Percentiles rank a stretch among this genome's conserved stretches.
Conservation (phyloP, 2,113 vertebrate genomes). For the Rynchops niger region DNA sequence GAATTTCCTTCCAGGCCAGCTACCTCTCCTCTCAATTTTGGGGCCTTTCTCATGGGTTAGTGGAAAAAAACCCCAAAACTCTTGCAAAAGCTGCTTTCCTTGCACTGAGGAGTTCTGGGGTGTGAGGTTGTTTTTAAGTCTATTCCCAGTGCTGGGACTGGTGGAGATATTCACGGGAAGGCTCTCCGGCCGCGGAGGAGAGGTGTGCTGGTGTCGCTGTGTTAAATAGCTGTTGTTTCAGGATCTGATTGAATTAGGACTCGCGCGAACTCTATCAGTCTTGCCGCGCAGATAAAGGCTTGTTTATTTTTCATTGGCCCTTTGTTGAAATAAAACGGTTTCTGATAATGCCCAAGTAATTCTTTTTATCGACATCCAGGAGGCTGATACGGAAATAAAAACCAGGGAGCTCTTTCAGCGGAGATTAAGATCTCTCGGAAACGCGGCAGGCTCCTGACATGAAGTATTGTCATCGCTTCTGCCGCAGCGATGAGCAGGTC, state of each 20-base stretch:
- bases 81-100: not conserved
- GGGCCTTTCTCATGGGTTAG: not conserved
- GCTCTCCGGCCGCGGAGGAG: not conserved
- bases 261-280: slow-evolving; percentile 59
- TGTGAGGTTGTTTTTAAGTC: not conserved
- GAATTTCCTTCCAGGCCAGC: not conserved
- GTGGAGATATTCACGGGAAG: not conserved
- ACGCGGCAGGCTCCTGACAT: slow-evolving; percentile 28
- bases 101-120: not conserved
- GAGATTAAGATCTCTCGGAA: slow-evolving; percentile 75
- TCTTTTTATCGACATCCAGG: slow-evolving; percentile 75
- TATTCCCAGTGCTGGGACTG: not conserved
- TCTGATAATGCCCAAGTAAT: slow-evolving; percentile 79
- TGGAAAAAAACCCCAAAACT: not conserved
- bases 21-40: not conserved
- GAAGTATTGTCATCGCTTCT: not conserved
- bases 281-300: slow-evolving; percentile 72
- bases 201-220: not conserved
- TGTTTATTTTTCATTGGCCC: slow-evolving; percentile 72
- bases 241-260: slow-evolving; percentile 74
- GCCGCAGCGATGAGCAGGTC: not conserved
- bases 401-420: slow-evolving; percentile 71
- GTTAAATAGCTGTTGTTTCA: slow-evolving; percentile 24
- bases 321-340: slow-evolving; percentile 72
- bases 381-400: slow-evolving; percentile 76